Conservation (phyloP, 2,113 vertebrate species). For the Coregonus clupeaformis region DNA sequence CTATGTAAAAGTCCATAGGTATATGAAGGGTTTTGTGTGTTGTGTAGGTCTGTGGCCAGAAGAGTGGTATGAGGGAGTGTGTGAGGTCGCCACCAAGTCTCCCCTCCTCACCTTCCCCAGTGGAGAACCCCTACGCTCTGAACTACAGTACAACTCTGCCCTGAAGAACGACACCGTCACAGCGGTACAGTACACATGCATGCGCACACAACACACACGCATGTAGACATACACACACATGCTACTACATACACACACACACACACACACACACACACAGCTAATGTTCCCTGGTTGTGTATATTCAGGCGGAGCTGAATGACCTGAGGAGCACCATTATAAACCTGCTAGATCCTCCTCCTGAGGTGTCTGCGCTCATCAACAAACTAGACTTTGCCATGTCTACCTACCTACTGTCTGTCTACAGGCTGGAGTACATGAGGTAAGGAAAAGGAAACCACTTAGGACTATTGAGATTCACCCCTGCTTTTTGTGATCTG, state of each 20-base stretch:
- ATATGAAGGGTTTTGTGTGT: not conserved
- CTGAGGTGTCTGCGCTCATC: constrained; percentile 90
- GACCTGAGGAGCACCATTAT: constrained; percentile 93
- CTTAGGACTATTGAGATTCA: no score
- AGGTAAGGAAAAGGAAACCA: constrained; percentile 70
- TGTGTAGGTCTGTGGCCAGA: constrained; percentile 93
- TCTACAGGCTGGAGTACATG: constrained; percentile 97
- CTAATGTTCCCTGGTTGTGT: not conserved
- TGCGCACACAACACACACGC: not conserved
- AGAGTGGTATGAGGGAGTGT: constrained; percentile 98
- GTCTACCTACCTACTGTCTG: constrained; percentile 96
- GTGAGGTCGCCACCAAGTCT: constrained; percentile 97
- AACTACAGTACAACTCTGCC: constrained; percentile 98
- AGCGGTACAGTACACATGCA: constrained; percentile 68
- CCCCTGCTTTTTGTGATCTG: no score
- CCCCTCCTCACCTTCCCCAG: constrained; percentile 94
- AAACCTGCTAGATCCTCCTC: constrained; percentile 93
- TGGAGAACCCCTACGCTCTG: constrained; percentile 93
- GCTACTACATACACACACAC: not conserved
- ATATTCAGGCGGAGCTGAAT: constrained; percentile 86
- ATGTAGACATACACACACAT: not conserved
- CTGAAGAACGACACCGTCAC: constrained; percentile 98
- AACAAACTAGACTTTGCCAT: constrained; percentile 98
- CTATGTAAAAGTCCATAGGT: not conserved
- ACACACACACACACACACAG: not conserved